phyloP scores from a whole-genome alignment of 1,140 invertebrate genomes.

The Sycophaga agraensis region DNA sequence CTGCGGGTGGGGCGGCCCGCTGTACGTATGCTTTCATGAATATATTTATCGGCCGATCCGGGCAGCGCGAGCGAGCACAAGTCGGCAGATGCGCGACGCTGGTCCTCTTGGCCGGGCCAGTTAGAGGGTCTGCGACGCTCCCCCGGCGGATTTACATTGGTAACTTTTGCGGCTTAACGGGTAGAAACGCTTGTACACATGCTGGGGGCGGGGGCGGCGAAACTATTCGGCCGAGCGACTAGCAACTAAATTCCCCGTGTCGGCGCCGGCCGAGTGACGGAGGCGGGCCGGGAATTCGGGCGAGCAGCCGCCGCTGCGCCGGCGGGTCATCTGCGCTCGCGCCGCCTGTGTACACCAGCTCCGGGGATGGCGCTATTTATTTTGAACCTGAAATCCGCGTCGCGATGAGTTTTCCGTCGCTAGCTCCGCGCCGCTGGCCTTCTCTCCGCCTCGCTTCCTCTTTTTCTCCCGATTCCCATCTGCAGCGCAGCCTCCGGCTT shows the following conservation, averaged over 20 bases:
- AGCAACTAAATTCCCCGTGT: neutral
- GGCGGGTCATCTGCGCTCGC: too few species aligned
- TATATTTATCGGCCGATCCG: slow-evolving; percentile 43
- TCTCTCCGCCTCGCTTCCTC: too few species aligned
- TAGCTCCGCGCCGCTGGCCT: neutral
- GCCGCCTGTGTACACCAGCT: neutral
- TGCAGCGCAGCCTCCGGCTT: too few species aligned
- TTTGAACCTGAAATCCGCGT: slow-evolving; percentile 1
- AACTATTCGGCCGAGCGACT: too few species aligned
- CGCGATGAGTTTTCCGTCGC: too few species aligned
- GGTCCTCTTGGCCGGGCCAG: slow-evolving; percentile 21
- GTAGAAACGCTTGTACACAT: slow-evolving; percentile 32
- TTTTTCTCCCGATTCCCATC: too few species aligned
- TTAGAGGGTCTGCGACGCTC: slow-evolving; percentile 36
- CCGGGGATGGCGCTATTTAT: slow-evolving; percentile 5
- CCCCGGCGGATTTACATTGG: slow-evolving; percentile 44
- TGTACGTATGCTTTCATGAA: slow-evolving; percentile 31
- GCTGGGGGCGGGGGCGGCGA: too few species aligned
- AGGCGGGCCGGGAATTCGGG: too few species aligned
- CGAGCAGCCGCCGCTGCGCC: too few species aligned
- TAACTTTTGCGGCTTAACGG: slow-evolving; percentile 48
- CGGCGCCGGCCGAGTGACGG: neutral
- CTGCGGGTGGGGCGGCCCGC: too few species aligned
- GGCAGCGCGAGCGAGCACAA: slow-evolving; percentile 20
- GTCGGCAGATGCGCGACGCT: slow-evolving; percentile 12